A percentile compares a stretch with the other conserved stretches of the same genome.
Conservation (phyloP, 2,113 vertebrate genomes). For the Epinephelus fuscoguttatus region DNA sequence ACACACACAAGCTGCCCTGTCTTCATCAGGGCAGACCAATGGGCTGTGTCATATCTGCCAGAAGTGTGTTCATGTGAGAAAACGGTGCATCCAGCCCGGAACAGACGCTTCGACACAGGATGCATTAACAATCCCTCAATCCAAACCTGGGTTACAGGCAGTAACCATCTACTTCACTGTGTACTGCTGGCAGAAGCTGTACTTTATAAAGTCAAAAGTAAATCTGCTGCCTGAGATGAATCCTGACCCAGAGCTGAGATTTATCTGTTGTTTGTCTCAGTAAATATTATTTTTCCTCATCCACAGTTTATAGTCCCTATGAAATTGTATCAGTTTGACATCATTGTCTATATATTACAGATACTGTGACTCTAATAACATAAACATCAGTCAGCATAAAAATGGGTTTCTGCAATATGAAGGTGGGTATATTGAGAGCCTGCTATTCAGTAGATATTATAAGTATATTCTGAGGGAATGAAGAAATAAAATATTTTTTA, state of each 20-base stretch:
- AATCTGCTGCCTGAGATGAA: conserved; percentile 20
- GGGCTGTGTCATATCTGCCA: conserved; percentile 56
- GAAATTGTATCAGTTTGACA: not conserved
- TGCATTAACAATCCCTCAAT: conserved; percentile 11
- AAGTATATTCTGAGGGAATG: not conserved
- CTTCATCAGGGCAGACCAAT: conserved; percentile 58
- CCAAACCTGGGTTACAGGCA: conserved; percentile 7
- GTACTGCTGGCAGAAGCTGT: conserved; percentile 17
- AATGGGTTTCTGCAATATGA: not conserved
- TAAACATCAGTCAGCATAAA: not conserved
- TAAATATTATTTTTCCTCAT: conserved; percentile 10
- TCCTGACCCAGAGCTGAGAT: conserved; percentile 40
- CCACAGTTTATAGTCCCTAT: not conserved
- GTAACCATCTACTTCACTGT: not conserved
- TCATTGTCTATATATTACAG: not conserved
- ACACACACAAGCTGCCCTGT: conserved; percentile 6
- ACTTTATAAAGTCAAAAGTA: conserved; percentile 17
- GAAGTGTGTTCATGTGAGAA: conserved; percentile 49
- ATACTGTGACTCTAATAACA: conserved; percentile 7
- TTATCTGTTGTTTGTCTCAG: conserved; percentile 1
- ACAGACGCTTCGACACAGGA: conserved; percentile 35
- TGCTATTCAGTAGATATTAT: not conserved
- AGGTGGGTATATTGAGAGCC: not conserved
- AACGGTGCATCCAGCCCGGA: conserved; percentile 21
- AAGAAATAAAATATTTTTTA: not conserved